Percentiles rank a stretch among this genome's conserved stretches.
phyloP scores from a whole-genome alignment of 1,140 invertebrate species.

The Pogonomyrmex barbatus region DNA sequence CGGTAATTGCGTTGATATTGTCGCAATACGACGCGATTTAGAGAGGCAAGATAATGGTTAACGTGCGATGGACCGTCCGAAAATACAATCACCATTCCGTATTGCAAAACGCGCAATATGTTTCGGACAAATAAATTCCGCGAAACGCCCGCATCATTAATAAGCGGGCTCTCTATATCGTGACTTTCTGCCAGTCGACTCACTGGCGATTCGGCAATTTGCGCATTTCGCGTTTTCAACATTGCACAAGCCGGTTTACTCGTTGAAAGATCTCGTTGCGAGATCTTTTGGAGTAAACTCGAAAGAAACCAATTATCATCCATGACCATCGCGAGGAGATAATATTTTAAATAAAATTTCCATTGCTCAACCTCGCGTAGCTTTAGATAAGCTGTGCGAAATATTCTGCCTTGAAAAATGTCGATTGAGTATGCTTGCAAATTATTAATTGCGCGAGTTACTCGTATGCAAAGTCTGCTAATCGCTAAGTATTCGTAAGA shows the following conservation, averaged over 20 bases:
- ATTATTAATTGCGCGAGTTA: conserved; percentile 1
- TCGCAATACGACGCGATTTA: background rate
- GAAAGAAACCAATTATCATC: background rate
- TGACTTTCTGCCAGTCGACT: background rate
- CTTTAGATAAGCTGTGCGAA: background rate
- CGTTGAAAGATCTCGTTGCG: background rate
- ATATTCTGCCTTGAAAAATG: background rate
- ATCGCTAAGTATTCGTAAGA: background rate
- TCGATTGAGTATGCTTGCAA: background rate
- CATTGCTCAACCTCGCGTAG: background rate
- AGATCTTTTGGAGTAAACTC: background rate
- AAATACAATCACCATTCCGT: background rate
- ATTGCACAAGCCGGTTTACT: background rate
- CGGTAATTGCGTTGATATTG: background rate
- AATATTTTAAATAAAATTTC: background rate
- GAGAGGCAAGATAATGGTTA: background rate
- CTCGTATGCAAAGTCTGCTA: background rate
- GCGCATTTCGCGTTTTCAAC: background rate
- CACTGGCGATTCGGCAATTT: background rate
- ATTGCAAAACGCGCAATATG: background rate
- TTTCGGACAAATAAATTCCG: background rate
- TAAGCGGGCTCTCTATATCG: background rate
- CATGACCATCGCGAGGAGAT: background rate
- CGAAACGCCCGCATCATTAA: background rate
- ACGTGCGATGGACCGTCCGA: background rate